Base-by-base conservation (phyloP, 2,113 vertebrate species). In the Kryptolebias marmoratus region DNA sequence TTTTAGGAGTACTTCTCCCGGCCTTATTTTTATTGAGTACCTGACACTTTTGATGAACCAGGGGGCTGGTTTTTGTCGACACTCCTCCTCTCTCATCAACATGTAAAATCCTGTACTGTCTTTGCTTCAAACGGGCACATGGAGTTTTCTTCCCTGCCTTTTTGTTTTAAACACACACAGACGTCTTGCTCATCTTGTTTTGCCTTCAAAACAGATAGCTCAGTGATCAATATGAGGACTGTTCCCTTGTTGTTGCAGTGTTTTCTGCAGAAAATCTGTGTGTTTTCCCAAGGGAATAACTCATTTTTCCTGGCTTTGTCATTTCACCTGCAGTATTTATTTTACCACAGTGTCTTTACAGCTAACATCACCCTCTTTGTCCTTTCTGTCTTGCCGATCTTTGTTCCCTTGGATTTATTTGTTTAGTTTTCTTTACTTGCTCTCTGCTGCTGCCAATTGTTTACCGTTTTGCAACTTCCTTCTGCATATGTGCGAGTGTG, bases 221-320 rank as follows among this genome's bases (percentile, higher is more conserved):
- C 59, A 56, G 8, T 45, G 10, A 57, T 60, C 11, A 0, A 49
- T 39, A 76, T 45, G 54, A 73, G 55, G 50, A 36, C 55, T 48
- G 27, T 54, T 70, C 62, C 28, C 47, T 71, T 36, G 39, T 78
- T 71, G 55, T 65, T 66, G 31, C 30, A 14, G 61, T 59, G 57
- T 85, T 86, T 75, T 77, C 54, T 60, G 57, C 39, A 85, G 68
- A 71, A 80, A 84, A 76, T 77, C 53, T 1, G 55, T 76, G 54
- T 71, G 57, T 45, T 81, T 53, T 82, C 87, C 59, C 70, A 31
- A 49, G 48, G 54, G 67, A 75, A 39, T 81, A 76, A 85, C 80
- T 82, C 78, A 84, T 79, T 87, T 84, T 81, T 84, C 80, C 77
- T 85, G 77, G 71, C 76, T 77, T 86, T 88, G 66, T 74, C 66